Conservation (phyloP, 2,113 vertebrate genomes). For the Cynopterus brachyotis region DNA sequence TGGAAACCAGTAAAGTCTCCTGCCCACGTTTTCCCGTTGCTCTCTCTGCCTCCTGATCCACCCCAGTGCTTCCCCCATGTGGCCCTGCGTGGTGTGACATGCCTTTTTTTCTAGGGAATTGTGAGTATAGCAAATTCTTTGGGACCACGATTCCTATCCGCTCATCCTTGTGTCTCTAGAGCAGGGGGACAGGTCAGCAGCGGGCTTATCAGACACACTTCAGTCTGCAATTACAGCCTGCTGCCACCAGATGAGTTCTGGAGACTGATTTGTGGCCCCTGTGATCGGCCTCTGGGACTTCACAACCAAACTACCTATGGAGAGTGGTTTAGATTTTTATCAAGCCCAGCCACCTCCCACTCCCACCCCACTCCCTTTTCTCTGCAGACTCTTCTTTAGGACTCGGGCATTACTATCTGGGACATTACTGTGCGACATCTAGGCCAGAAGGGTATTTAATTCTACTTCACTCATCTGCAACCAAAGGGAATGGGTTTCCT, state of each 20-base stretch:
- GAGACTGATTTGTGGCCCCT: background rate
- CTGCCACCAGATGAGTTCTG: conserved; percentile 57
- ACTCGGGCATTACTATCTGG: background rate
- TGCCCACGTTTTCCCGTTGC: background rate
- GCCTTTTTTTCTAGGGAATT: background rate
- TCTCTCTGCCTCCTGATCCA: background rate
- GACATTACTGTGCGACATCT: background rate
- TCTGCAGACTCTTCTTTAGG: background rate
- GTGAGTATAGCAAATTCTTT: background rate
- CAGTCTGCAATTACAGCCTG: background rate
- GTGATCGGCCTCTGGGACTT: background rate
- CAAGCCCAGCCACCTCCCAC: too few relatives aligned
- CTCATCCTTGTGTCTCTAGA: background rate
- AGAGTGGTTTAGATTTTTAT: background rate
- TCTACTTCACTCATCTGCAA: background rate
- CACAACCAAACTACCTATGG: background rate
- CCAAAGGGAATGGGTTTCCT: background rate
- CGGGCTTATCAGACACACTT: accelerated
- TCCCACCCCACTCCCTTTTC: too few relatives aligned
- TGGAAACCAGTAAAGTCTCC: background rate
- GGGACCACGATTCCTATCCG: accelerated
- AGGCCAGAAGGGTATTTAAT: background rate
- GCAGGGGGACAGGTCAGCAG: accelerated
- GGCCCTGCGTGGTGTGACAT: too few relatives aligned
- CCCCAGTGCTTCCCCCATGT: background rate